These are phyloP conservation scores for Hypanus sabinus DNA, from an alignment of 2,113 vertebrate species.

Conservation along the genomic window DNA sequence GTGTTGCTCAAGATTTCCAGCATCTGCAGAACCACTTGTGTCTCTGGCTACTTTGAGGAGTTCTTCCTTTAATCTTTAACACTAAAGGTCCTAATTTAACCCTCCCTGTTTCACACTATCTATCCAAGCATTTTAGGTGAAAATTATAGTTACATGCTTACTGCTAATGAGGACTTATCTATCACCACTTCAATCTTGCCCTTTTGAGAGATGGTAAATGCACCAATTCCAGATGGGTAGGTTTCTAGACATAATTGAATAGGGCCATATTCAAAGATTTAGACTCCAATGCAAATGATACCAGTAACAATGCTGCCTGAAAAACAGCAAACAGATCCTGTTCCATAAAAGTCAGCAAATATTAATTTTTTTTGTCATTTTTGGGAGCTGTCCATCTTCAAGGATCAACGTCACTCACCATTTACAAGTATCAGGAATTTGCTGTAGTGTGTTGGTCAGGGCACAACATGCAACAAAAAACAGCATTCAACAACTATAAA, in stretches of 20 bases:
- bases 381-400: background rate
- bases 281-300: background rate
- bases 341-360: background rate
- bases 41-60: constrained; percentile 63
- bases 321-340: background rate
- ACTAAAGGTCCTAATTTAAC: constrained; percentile 44
- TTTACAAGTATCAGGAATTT: too few species aligned
- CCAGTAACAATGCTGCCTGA: background rate
- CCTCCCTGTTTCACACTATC: background rate
- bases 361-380: too few species aligned
- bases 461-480: too few species aligned
- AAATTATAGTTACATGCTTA: background rate
- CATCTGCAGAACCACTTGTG: too few species aligned
- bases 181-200: background rate
- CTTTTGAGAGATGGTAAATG: background rate
- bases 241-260: background rate
- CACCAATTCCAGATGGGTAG: background rate
- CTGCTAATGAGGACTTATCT: background rate
- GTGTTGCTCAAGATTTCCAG: too few species aligned
- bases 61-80: constrained; percentile 74
- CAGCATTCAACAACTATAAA: too few species aligned
- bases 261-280: background rate
- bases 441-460: too few species aligned
- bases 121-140: background rate
- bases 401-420: too few species aligned